Conservation (phyloP, 2,888 invertebrate genomes). For the Venusia cambrica region DNA sequence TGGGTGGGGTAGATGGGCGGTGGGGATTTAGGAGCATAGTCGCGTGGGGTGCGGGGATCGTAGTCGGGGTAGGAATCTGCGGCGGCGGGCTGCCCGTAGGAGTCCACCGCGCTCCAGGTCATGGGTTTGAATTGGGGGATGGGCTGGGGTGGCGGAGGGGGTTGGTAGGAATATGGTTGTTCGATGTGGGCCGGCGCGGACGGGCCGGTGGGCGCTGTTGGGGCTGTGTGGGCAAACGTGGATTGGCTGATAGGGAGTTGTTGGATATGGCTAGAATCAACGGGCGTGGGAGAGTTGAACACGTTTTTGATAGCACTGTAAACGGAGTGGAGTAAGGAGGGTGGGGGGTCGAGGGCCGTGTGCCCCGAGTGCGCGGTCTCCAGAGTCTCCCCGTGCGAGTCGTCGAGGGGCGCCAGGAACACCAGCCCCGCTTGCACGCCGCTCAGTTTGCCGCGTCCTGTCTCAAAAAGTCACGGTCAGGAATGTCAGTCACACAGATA, state of each 20-base stretch:
- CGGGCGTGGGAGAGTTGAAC: conserved; percentile 31
- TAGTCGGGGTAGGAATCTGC: conserved; percentile 56
- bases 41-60: conserved; percentile 51
- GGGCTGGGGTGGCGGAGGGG: conserved; percentile 58
- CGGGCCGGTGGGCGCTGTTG: conserved; percentile 28
- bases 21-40: conserved; percentile 49
- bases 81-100: conserved; percentile 68
- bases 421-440: conserved; percentile 73
- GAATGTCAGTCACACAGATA: conserved; percentile 1
- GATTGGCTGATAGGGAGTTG: conserved; percentile 6
- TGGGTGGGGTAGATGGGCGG: conserved; percentile 29
- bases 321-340: conserved; percentile 61
- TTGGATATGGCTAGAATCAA: too few relatives aligned
- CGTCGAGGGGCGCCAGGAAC: conserved; percentile 66
- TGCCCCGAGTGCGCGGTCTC: conserved; percentile 48
- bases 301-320: conserved; percentile 67
- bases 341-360: conserved; percentile 63
- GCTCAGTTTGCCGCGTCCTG: conserved; percentile 71
- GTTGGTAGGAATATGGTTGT: conserved; percentile 41
- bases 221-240: conserved; percentile 6
- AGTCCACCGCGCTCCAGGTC: conserved; percentile 66
- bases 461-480: conserved; percentile 55
- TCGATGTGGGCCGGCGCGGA: conserved; percentile 34
- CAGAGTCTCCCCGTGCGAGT: conserved; percentile 48
- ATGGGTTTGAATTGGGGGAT: conserved; percentile 57